These are phyloP conservation scores for Ahaetulla prasina DNA, from an alignment of 2,113 vertebrate genomes.

Conservation along the genomic window DNA sequence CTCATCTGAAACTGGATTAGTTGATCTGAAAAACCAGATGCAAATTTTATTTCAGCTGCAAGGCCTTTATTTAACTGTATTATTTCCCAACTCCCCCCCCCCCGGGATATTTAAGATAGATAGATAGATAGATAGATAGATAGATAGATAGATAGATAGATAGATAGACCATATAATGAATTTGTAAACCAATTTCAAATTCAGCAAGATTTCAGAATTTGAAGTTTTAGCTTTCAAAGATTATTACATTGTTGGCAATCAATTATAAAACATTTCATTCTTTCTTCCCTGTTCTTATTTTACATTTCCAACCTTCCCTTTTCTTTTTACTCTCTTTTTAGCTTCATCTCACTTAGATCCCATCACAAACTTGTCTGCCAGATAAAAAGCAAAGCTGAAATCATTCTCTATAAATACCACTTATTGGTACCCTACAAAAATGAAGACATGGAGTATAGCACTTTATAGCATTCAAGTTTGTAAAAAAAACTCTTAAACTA, in stretches of 20 bases:
- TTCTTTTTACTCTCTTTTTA: neutral
- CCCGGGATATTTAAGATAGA: too few relatives aligned
- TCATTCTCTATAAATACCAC: neutral
- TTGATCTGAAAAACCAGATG: neutral
- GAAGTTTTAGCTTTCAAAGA: neutral
- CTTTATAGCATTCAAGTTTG: neutral
- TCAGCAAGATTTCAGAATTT: neutral
- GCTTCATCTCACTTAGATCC: neutral
- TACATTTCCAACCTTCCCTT: neutral
- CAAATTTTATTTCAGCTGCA: neutral
- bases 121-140: too few relatives aligned
- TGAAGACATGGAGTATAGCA: neutral
- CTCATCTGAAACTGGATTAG: neutral
- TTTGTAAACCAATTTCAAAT: neutral
- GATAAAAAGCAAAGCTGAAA: neutral
- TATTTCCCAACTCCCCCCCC: too few relatives aligned
- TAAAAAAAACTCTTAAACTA: neutral
- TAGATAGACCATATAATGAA: neutral
- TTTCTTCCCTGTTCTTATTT: neutral
- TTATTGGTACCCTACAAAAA: neutral
- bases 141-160: too few relatives aligned
- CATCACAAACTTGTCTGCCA: too few relatives aligned
- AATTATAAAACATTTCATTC: neutral
- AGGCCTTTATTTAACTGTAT: neutral
- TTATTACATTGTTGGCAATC: neutral